These are phyloP conservation scores for Mormyrus hasselquistii DNA, from an alignment of 2,797 vertebrate species.

Conservation along the genomic window DNA sequence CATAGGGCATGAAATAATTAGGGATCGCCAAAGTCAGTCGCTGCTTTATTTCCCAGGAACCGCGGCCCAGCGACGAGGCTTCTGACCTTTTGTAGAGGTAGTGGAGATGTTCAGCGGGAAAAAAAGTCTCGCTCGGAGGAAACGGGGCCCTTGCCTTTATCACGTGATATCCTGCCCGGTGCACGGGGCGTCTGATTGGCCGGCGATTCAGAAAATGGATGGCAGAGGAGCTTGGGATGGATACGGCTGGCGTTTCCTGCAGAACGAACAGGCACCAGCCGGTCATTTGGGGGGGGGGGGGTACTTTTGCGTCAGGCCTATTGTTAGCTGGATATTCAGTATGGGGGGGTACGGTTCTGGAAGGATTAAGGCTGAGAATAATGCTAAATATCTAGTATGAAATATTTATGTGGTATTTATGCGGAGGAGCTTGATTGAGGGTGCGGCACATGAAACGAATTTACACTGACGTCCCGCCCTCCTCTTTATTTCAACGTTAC, in stretches of 20 bases:
- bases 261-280: conserved; percentile 71
- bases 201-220: conserved; percentile 1
- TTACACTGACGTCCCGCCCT: conserved; percentile 47
- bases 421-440: conserved; percentile 52
- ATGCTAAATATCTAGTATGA: conserved; percentile 70
- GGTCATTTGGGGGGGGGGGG: conserved; percentile 52
- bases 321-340: conserved; percentile 71
- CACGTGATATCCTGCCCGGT: conserved; percentile 34
- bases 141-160: not conserved
- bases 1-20: conserved; percentile 99
- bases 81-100: conserved; percentile 20
- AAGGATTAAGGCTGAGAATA: conserved; percentile 59
- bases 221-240: conserved; percentile 49
- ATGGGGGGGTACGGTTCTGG: conserved; percentile 65
- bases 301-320: conserved; percentile 60
- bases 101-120: not conserved
- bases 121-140: conserved; percentile 31
- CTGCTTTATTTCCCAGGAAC: conserved; percentile 63
- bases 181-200: conserved; percentile 39
- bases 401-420: conserved; percentile 73
- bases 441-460: conserved; percentile 51
- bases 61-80: conserved; percentile 1
- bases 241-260: conserved; percentile 62
- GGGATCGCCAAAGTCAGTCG: conserved; percentile 81
- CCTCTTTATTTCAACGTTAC: conserved; percentile 34